Evolutionary conservation across 1,140 invertebrate species (phyloP), one percentile per base, ranked within the genome.

Genomic region (Lasioglossum baleicum): DNA sequence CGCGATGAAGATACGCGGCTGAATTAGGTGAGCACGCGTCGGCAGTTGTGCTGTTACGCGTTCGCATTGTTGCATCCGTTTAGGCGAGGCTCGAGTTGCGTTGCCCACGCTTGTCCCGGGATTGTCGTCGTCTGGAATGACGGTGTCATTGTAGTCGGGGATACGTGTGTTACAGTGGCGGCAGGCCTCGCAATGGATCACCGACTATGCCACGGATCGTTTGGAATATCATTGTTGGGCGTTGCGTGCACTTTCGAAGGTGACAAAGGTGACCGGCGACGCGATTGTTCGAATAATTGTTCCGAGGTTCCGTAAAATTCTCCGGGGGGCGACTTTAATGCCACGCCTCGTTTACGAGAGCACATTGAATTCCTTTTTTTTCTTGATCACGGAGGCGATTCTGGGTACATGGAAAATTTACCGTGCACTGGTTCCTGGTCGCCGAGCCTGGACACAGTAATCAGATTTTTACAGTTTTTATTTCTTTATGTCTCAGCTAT

Each of bases 111-210:
- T 78, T 81, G 85, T 85, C 69, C 73, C 68, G 51, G 60, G 64
- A 35, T 51, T 20, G 51, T 86, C 85, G 80, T 86, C 84, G 60
- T 42, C 60, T 72, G 83, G 83, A 85, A 85, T 86, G 84, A 86
- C 75, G 56, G 71, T 61, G 22, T 79, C 66, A 86, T 86, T 86
- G 85, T 86, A 75, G 63, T 81, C 61, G 82, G 20, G 7, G 64
- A 67, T n/a, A 66, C 42, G 61, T 78, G 80, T 74, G 70, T 85
- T 53, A 86, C 80, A 22, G 85, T 86, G 83, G 75, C 63, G 78
- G 82, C 87, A 90, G 7, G 85, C 86, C 87, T 90, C 86, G 90
- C 82, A 87, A 89, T 87, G 85, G 87, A 90, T 91, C 88, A 90
- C 79, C 84, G 84, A 82, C 83, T 68, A 82, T 71, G 82, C 71